Base-by-base conservation (phyloP, 2,797 vertebrate species). In the Anguilla pacifica region DNA sequence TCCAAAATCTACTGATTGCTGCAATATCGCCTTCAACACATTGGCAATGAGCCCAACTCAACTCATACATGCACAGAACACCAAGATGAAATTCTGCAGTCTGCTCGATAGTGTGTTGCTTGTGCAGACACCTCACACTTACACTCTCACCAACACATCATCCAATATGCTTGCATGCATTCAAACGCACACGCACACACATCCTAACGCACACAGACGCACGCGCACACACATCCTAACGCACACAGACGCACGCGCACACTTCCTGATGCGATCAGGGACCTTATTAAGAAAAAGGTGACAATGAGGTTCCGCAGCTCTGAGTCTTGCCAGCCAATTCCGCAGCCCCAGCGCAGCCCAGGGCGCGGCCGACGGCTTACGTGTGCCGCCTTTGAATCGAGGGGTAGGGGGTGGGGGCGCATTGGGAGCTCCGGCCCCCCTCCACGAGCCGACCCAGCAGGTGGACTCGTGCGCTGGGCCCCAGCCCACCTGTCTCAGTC, bases 201-300 rank as follows among this genome's bases (percentile, higher is more conserved):
- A 79, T 35, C 31, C 74, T 35, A 19, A 79, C 17, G 31, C 72
- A 77, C 35, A 72, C 64, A 28, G 61, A 28, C 67, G 31, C 67
- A 31, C 67, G 19, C 72, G 39, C 28, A 77, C 35, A 77, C 35
- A 77, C 72, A 77, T 35, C 31, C 72, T 35, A 17, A 77, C 17
- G 31, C 74, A 43, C 35, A 74, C 64, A 28, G 82, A 35, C 31
- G 22, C 51, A 57, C 9, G 10, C 82, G 9, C 82, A 84, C 43
- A 64, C 72, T 43, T 94, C 89, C 90, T 91, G 64, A 84, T 89
- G 89, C 94, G 92, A 94, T 92, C 92, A 81, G 94, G 94, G 94
- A 95, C 94, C 93, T 96, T 94, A 96, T 96, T 96, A 96, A 94
- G 95, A 95, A 96, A 92, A 96, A 96, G 96, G 96, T 96, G 96